Evolutionary conservation across 2,797 vertebrate species (phyloP).

Genomic region (Mastacembelus armatus): DNA sequence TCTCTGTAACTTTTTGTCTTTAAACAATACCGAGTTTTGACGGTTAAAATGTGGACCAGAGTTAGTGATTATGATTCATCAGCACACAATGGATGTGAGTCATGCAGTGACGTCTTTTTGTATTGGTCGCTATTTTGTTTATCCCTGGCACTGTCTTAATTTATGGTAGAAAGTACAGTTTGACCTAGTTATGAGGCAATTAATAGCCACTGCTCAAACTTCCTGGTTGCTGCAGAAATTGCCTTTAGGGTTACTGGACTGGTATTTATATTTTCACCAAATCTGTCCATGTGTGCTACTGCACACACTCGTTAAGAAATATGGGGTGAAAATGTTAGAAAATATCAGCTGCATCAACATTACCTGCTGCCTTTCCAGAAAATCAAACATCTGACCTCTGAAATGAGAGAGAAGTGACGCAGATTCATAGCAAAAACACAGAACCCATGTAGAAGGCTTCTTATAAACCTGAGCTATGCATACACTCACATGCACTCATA

Average conservation of each 20-base stretch:
- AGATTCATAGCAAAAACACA: background rate
- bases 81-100: constrained; percentile 40
- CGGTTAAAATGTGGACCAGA: constrained; percentile 47
- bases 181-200: constrained; percentile 34
- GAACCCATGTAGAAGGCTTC: background rate
- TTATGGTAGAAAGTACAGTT: constrained; percentile 26
- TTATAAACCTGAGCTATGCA: constrained; percentile 5
- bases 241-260: background rate
- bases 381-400: background rate
- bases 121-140: constrained; percentile 33
- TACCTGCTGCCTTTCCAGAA: background rate
- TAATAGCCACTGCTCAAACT: constrained; percentile 17
- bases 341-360: background rate
- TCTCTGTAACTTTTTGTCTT: constrained; percentile 1
- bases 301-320: background rate
- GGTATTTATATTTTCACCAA: background rate
- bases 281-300: background rate
- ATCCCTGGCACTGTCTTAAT: no score
- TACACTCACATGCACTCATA: constrained; percentile 4
- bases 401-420: background rate
- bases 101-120: constrained; percentile 34
- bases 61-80: constrained; percentile 50
- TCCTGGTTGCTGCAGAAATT: constrained; percentile 20
- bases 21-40: constrained; percentile 29
- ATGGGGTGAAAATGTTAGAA: background rate